Conservation (phyloP, 2,888 invertebrate species). For the Drosophila quinaria region DNA sequence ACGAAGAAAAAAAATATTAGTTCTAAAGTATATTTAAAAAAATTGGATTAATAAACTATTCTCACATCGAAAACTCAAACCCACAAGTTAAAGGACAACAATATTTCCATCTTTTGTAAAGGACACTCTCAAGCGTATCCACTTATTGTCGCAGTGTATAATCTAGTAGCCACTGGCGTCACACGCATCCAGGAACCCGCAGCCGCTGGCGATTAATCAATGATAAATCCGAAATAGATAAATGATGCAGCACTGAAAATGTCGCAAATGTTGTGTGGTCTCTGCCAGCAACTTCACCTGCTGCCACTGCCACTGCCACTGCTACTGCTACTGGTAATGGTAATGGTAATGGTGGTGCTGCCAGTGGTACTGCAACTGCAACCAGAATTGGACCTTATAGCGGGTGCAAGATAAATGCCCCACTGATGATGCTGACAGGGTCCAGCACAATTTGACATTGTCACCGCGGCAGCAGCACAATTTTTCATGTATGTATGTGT, state of each 20-base stretch:
- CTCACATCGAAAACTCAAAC: neutral
- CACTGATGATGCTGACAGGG: constrained; percentile 79
- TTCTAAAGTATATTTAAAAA: neutral
- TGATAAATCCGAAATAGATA: constrained; percentile 83
- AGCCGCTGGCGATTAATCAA: constrained; percentile 78
- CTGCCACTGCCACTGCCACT: constrained; percentile 33
- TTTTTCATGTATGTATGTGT: constrained; percentile 45
- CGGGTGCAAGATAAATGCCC: constrained; percentile 80
- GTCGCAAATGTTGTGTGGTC: constrained; percentile 78
- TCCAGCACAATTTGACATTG: constrained; percentile 69
- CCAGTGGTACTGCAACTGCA: constrained; percentile 6
- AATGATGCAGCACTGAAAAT: constrained; percentile 70
- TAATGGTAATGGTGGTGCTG: constrained; percentile 6
- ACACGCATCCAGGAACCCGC: constrained; percentile 47
- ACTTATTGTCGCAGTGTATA: constrained; percentile 35
- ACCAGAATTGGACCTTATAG: constrained; percentile 39
- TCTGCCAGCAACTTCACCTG: constrained; percentile 67
- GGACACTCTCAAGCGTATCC: neutral
- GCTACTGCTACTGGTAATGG: constrained; percentile 15
- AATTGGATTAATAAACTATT: neutral
- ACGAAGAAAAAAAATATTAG: no score
- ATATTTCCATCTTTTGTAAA: neutral
- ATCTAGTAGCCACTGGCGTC: constrained; percentile 53
- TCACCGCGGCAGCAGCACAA: constrained; percentile 51
- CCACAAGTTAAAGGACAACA: neutral